Conservation (phyloP, 2,888 invertebrate species). For the Andrena haemorrhoa region DNA sequence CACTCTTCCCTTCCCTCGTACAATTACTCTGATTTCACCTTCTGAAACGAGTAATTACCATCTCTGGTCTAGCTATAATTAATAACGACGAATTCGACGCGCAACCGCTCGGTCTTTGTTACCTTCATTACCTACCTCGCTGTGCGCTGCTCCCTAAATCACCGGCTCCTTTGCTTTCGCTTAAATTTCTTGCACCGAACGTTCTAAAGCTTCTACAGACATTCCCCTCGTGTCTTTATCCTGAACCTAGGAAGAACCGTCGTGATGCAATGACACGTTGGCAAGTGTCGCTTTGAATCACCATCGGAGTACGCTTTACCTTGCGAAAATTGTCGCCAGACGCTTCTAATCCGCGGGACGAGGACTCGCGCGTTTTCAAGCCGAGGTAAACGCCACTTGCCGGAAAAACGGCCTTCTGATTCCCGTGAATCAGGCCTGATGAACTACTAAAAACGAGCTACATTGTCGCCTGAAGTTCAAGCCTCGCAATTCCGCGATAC, state of each 20-base stretch:
- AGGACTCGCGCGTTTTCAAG: slow-evolving; percentile 30
- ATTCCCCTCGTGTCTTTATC: too few species aligned
- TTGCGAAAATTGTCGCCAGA: slow-evolving; percentile 24
- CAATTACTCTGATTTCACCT: slow-evolving; percentile 57
- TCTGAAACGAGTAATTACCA: slow-evolving; percentile 46
- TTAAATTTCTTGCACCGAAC: too few species aligned
- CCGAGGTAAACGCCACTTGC: slow-evolving; percentile 37
- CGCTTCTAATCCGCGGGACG: slow-evolving; percentile 33
- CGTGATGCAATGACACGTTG: background rate
- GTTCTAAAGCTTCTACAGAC: too few species aligned
- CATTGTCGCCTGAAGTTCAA: slow-evolving; percentile 44
- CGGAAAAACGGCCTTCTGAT: slow-evolving; percentile 40
- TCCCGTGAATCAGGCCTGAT: slow-evolving; percentile 55
- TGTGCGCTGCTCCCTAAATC: background rate
- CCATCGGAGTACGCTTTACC: slow-evolving; percentile 7
- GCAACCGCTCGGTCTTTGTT: background rate
- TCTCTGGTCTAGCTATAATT: slow-evolving; percentile 38
- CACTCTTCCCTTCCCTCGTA: slow-evolving; percentile 22
- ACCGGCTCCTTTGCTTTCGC: background rate
- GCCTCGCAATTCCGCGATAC: slow-evolving; percentile 27
- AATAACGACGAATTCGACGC: slow-evolving; percentile 45
- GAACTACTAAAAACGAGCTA: slow-evolving; percentile 63
- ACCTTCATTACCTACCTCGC: slow-evolving; percentile 7
- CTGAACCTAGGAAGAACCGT: background rate
- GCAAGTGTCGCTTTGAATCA: background rate